Evolutionary conservation across 2,888 invertebrate species (phyloP), one percentile per base, ranked within the genome.

Genomic region (Ectropis crepuscularia): DNA sequence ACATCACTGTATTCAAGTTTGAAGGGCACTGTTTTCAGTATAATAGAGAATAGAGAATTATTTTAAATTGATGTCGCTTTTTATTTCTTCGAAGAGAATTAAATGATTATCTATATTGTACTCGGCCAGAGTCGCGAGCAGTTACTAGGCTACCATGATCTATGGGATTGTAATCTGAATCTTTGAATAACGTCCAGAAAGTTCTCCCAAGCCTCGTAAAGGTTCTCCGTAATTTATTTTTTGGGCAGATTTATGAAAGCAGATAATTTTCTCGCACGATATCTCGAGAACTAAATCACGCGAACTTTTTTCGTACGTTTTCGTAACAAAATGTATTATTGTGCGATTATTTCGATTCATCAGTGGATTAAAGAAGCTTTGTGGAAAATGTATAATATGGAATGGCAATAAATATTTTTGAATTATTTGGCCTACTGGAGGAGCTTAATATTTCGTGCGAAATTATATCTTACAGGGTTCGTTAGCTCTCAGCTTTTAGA

Each of bases 191-290:
- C 55, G 47, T 47, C 28, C 16, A 39, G 43, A 53, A 58, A 57
- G 16, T 41, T 57, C 51, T 57, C 46, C 36, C 28, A 39, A 43
- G 16, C 41, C 46, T 51, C 11, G 36, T 12, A 43, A 49, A 46
- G 51, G 55, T 55, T 55, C n/a, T 38, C 6, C 10, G 36, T 46
- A 49, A 61, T 61, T 61, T 61, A 61, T 61, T 54, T 61, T 61
- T 41, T 43, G 43, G 48, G 42, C 10, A 42, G 48, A 51, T 63
- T 59, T 63, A 54, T 59, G 43, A 55, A 47, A 41, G 50, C 42
- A 49, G 55, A 55, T 50, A 43, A 48, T 49, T 43, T 61, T 53
- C 53, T 49, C 43, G 42, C 53, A 42, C 46, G 16, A 42, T 54
- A 61, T 49, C 53, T 53, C 11, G 28, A 16, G 6, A 5, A 11